Conservation (phyloP, 2,113 vertebrate genomes). For the Clinocottus analis region DNA sequence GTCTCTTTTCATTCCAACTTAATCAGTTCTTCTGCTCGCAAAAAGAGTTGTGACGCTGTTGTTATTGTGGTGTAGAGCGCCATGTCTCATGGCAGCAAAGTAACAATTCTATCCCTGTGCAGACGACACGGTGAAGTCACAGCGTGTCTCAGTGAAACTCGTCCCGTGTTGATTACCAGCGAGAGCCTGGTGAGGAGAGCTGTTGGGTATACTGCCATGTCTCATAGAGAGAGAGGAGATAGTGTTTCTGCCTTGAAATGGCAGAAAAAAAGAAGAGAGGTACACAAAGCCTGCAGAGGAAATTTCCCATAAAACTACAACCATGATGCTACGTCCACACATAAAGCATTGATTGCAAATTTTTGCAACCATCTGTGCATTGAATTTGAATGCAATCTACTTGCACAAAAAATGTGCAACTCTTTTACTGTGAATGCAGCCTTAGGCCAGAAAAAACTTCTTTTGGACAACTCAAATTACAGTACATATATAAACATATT, state of each 20-base stretch:
- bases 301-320: neutral
- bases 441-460: neutral
- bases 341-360: too few relatives aligned
- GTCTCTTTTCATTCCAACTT: neutral
- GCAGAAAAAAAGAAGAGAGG: neutral
- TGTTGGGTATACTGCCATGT: neutral
- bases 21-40: neutral
- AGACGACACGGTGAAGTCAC: neutral
- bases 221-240: neutral
- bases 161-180: slow-evolving; percentile 10
- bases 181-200: neutral
- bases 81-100: neutral
- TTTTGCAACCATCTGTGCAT: too few relatives aligned
- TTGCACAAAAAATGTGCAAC: too few relatives aligned
- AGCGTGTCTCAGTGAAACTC: neutral
- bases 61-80: neutral
- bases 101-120: neutral
- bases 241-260: neutral
- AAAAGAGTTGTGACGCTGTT: neutral
- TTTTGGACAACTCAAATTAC: too few relatives aligned
- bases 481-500: too few relatives aligned
- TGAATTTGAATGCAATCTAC: too few relatives aligned
- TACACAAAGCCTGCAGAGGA: neutral
- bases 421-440: too few relatives aligned
- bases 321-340: too few relatives aligned